phyloP scores from a whole-genome alignment of 2,113 vertebrate genomes.

The Cromileptes altivelis region DNA sequence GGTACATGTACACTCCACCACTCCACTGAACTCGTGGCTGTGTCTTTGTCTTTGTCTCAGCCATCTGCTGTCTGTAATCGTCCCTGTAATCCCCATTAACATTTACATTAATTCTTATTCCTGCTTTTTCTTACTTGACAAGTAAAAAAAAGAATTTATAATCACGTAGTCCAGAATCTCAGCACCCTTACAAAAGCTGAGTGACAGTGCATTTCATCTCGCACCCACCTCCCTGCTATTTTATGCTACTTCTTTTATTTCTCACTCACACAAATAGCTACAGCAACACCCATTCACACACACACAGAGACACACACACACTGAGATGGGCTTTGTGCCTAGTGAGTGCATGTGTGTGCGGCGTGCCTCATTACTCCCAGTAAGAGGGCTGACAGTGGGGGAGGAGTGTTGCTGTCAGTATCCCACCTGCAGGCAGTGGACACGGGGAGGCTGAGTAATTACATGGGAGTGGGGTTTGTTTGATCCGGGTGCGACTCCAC shows the following conservation, averaged over 20 bases:
- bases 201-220: conserved; percentile 60
- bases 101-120: conserved; percentile 20
- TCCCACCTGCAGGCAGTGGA: conserved; percentile 54
- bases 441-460: conserved; percentile 68
- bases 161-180: conserved; percentile 28
- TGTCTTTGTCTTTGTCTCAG: conserved; percentile 40
- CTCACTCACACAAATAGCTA: conserved; percentile 25
- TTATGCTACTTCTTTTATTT: conserved; percentile 44
- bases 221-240: conserved; percentile 32
- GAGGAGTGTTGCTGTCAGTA: conserved; percentile 56
- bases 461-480: conserved; percentile 55
- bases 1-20: conserved; percentile 14
- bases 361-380: conserved; percentile 60
- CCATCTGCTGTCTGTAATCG: conserved; percentile 27
- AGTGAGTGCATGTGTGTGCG: conserved; percentile 51
- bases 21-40: conserved; percentile 13
- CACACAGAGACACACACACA: conserved; percentile 13
- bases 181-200: conserved; percentile 48
- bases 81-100: conserved; percentile 21
- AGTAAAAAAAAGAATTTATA: conserved; percentile 36
- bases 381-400: conserved; percentile 50
- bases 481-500: conserved; percentile 39
- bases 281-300: conserved; percentile 14
- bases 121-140: conserved; percentile 29
- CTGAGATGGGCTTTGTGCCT: conserved; percentile 43